Base-by-base conservation (phyloP, 2,113 vertebrate species). In the Mesembrinibis cayennensis region DNA sequence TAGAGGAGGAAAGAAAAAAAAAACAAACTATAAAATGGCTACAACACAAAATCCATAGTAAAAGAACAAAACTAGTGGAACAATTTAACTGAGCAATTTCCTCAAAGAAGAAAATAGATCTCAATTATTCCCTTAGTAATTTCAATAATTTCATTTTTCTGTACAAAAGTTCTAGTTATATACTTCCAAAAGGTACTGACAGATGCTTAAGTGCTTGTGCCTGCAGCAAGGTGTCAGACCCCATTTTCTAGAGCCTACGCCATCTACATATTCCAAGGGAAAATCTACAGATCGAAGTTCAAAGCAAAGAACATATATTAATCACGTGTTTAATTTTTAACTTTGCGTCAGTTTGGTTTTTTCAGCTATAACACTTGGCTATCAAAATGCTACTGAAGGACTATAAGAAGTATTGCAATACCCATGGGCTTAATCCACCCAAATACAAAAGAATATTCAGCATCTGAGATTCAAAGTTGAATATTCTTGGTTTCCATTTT, bases 1-100 rank as follows among this genome's bases (percentile, higher is more conserved):
- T 99, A 74, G 78, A 96, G 77, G 77, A 95, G 18, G 27, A 83
- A 91, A 95, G 16, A 78, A 22, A 36, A 42, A 36, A 42, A n/a
- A 59, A 36, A 32, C 23, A 12, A 10, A 56, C 23, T 29, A 15
- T 61, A 34, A 79, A 89, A 53, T 1, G 2, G 8, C 18, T 55
- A 36, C 14, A 84, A 15, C 9, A 71, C 42, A 58, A 84, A 84
- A 74, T 3, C 4, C 15, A 29, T 1, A 32, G 9, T 19, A 53
- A 53, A 72, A 80, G 0, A 76, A 53, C 16, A 32, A 10, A 81
- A 81, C 9, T 22, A 59, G 15, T 6, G 10, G 34, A 62, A 19
- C 13, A 63, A 92, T 50, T 42, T 59, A 66, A 50, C 18, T 10
- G 11, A 83, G n/a, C 10, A 9, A n/a, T 19, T 63, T 38, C 38